Evolutionary conservation across 1,140 invertebrate species (phyloP).

Genomic region (Drosophila ercepeae): DNA sequence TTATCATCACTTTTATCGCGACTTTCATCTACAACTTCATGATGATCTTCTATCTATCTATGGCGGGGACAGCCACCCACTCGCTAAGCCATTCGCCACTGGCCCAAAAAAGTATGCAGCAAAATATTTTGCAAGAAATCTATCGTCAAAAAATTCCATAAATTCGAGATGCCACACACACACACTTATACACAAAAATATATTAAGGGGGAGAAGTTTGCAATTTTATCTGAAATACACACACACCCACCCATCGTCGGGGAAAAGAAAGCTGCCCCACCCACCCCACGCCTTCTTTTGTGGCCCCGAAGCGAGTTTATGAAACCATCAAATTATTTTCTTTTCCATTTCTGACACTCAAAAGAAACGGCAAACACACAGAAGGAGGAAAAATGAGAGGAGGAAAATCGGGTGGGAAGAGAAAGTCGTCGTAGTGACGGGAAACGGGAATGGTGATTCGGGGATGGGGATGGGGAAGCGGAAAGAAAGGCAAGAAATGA

Average conservation of each 20-base stretch:
- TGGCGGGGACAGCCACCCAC: no score
- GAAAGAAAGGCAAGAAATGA: constrained; percentile 32
- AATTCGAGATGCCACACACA: constrained; percentile 57
- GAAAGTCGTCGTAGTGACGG: not conserved
- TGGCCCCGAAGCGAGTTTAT: constrained; percentile 68
- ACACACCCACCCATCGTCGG: constrained; percentile 20
- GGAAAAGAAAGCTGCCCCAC: not conserved
- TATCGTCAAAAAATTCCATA: constrained; percentile 73
- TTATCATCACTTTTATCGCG: constrained; percentile 41
- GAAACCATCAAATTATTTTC: constrained; percentile 84
- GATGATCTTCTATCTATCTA: constrained; percentile 48
- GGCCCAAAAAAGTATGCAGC: constrained; percentile 59
- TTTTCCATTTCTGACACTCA: constrained; percentile 84
- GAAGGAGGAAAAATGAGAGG: constrained; percentile 13
- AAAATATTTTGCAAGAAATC: constrained; percentile 69
- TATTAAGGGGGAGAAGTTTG: constrained; percentile 60
- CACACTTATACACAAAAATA: constrained; percentile 4
- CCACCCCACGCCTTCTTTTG: constrained; percentile 10
- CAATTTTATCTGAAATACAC: constrained; percentile 73
- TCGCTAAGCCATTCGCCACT: constrained; percentile 26
- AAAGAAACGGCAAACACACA: constrained; percentile 75
- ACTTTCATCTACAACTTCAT: constrained; percentile 24
- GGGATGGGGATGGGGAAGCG: no score
- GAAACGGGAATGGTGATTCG: no score
- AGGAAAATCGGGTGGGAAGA: constrained; percentile 7